A percentile compares a stretch with the other conserved stretches of the same genome.
These are phyloP conservation scores for Rachycentron canadum DNA, from an alignment of 2,797 vertebrate species.

Conservation along the genomic window DNA sequence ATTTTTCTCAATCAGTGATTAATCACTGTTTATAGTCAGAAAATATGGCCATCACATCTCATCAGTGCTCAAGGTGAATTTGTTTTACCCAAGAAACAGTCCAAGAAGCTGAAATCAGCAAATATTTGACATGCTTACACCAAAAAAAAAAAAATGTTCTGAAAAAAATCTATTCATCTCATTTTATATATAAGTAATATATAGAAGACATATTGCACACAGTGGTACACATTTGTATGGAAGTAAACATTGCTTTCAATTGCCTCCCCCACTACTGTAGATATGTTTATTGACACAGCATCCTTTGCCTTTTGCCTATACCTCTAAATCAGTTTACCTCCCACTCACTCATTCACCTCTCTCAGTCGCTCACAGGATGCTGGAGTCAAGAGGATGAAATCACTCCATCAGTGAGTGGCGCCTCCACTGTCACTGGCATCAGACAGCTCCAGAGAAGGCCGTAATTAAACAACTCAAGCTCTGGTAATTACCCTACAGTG, in stretches of 20 bases:
- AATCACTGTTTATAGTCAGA: too few relatives aligned
- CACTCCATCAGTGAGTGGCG: constrained; percentile 76
- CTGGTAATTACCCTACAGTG: constrained; percentile 87
- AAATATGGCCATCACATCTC: background rate
- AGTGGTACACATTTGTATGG: background rate
- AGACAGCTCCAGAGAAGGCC: constrained; percentile 81
- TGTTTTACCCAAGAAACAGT: background rate
- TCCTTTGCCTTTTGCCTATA: constrained; percentile 42
- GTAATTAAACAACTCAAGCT: constrained; percentile 88
- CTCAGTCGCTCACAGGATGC: constrained; percentile 56
- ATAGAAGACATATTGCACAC: constrained; percentile 2
- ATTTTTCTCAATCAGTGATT: too few relatives aligned
- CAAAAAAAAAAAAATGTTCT: too few relatives aligned
- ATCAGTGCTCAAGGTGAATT: background rate
- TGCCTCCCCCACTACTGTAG: constrained; percentile 14
- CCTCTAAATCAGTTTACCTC: constrained; percentile 50
- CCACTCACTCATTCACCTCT: constrained; percentile 57
- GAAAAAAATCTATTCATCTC: too few relatives aligned
- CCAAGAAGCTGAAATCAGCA: background rate
- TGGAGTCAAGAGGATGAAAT: constrained; percentile 80
- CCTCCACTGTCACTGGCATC: constrained; percentile 80
- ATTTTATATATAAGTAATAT: too few relatives aligned
- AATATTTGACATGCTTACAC: too few relatives aligned
- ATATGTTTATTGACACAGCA: constrained; percentile 41
- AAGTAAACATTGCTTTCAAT: constrained; percentile 24